Evolutionary conservation across 2,797 vertebrate species (phyloP), one percentile per base, ranked within the genome.

Genomic region (Malurus leucopterus): DNA sequence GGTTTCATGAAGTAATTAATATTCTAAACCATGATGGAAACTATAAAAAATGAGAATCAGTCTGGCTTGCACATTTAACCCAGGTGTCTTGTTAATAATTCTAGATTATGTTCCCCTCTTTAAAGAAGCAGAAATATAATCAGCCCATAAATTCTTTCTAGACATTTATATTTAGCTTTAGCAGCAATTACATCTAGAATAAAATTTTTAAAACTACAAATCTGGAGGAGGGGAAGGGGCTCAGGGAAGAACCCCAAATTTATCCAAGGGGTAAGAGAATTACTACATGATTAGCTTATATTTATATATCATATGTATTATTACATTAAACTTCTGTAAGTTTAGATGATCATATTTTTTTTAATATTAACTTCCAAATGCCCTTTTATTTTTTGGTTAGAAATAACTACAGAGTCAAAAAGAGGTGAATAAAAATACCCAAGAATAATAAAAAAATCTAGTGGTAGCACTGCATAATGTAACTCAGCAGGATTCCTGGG

Each of bases 1-100:
- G n/a, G 36, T 83, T 87, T 75, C 68, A 57, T 79, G 86, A 82
- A 47, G 27, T 75, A 54, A 94, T 93, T 95, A 51, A 65, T 85
- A 93, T 92, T 89, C 87, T 65, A 92, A 89, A 70, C 69, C 32
- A 29, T 53, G 50, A 67, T 5, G 84, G 11, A 75, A 36, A n/a
- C 22, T 57, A 50, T 49, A 87, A 86, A 80, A 85, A 86, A 57
- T 36, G 22, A 81, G 49, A 67, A 73, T 64, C 44, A 58, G 34
- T 34, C 85, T 87, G 44, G 32, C 15, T 68, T 61, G n/a, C 43
- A 73, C 59, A 43, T 54, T 54, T 71, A 74, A 79, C 62, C 14
- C 53, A 91, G 50, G 34, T 90, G 59, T 75, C 84, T 91, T 65
- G 44, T 76, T 87, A 90, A 57, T 54, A 81, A 68, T 59, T 91